These are phyloP conservation scores for Dicranocentrus wangi DNA, from an alignment of 2,888 invertebrate species.

Conservation along the genomic window DNA sequence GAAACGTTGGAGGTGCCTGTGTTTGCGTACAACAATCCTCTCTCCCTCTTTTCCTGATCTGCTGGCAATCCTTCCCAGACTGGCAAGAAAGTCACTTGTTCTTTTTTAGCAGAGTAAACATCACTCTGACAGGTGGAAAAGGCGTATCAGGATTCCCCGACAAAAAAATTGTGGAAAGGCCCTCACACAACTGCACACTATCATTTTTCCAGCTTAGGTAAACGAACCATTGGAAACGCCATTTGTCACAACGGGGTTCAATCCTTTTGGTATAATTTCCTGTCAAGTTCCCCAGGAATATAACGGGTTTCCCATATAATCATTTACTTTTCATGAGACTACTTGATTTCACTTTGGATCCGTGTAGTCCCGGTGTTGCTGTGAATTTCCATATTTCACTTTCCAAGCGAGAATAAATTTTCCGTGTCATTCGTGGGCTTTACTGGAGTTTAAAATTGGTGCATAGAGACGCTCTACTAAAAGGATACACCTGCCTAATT, in stretches of 20 bases:
- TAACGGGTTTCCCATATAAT: conserved; percentile 33
- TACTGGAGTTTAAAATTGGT: too few species aligned
- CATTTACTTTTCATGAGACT: neutral
- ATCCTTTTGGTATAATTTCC: conserved; percentile 44
- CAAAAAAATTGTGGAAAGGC: neutral
- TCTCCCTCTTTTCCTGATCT: too few species aligned
- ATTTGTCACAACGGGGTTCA: conserved; percentile 63
- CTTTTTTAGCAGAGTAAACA: conserved; percentile 29
- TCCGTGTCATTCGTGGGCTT: too few species aligned
- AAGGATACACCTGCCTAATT: too few species aligned
- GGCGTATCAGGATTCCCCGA: neutral
- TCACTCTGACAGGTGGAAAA: conserved; percentile 33
- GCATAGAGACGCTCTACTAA: too few species aligned
- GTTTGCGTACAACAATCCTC: neutral
- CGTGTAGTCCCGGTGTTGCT: too few species aligned
- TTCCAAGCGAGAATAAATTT: conserved; percentile 27
- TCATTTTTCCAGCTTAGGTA: conserved; percentile 35
- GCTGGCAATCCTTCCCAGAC: too few species aligned
- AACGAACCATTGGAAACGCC: conserved; percentile 51
- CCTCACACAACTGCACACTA: neutral
- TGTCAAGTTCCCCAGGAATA: conserved; percentile 37
- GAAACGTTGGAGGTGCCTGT: neutral
- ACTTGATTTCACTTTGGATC: neutral
- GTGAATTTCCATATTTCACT: conserved; percentile 24
- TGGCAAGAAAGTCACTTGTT: conserved; percentile 32